These are phyloP conservation scores for Melanerpes formicivorus DNA, from an alignment of 2,113 vertebrate genomes.

Conservation along the genomic window DNA sequence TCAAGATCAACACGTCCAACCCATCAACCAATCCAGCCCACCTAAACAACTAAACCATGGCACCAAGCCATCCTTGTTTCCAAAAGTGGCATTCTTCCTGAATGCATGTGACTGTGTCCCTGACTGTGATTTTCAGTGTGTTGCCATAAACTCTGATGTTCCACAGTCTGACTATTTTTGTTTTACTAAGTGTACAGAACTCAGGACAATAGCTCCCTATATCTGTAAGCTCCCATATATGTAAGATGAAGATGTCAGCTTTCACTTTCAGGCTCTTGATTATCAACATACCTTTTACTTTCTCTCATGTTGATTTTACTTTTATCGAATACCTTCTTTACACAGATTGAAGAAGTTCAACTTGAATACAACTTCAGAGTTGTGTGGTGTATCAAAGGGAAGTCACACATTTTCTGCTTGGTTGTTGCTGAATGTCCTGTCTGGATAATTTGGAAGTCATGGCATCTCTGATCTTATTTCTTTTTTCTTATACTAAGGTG, in stretches of 20 bases:
- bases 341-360: not conserved
- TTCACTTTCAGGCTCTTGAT: not conserved
- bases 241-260: not conserved
- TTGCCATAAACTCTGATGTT: not conserved
- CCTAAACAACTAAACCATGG: too few species aligned
- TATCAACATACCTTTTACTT: not conserved
- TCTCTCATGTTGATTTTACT: not conserved
- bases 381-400: not conserved
- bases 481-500: not conserved
- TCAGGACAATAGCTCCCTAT: not conserved
- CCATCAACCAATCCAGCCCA: too few species aligned
- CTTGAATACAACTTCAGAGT: not conserved
- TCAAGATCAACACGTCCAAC: too few species aligned
- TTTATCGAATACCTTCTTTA: not conserved
- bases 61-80: not conserved
- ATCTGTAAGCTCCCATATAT: not conserved
- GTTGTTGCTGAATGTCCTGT: not conserved
- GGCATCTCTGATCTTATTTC: not conserved
- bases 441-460: not conserved
- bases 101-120: not conserved
- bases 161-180: not conserved
- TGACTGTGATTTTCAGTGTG: not conserved
- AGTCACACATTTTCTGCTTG: not conserved
- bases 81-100: not conserved
- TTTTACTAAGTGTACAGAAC: accelerated